A percentile compares a stretch with the other conserved stretches of the same genome.
Evolutionary conservation across 2,797 vertebrate genomes (phyloP).

Genomic region (Tinamus major): DNA sequence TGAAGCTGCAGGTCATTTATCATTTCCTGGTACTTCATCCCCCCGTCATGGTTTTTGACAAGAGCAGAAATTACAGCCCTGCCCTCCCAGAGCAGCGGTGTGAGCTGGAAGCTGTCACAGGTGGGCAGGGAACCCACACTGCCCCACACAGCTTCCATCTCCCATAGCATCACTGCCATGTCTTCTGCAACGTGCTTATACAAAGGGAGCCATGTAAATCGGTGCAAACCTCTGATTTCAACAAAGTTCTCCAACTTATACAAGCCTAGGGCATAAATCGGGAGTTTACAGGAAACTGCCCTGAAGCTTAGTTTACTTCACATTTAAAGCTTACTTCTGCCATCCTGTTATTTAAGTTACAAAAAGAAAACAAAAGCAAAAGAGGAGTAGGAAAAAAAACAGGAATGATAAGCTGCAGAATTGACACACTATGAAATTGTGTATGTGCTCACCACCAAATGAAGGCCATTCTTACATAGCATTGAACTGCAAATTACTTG

Average conservation of each 20-base stretch:
- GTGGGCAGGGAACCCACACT: background rate
- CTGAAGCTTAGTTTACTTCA: constrained; percentile 24
- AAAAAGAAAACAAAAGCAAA: background rate
- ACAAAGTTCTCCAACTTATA: background rate
- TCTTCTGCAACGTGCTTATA: constrained; percentile 60
- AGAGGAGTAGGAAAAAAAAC: background rate
- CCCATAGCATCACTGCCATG: constrained; percentile 4
- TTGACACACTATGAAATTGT: background rate
- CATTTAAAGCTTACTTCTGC: background rate
- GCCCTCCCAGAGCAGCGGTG: background rate
- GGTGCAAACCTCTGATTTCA: constrained; percentile 37
- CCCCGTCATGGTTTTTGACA: background rate
- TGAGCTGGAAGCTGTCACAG: constrained; percentile 12
- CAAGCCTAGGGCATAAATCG: constrained; percentile 25
- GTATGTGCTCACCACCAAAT: background rate
- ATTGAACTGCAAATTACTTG: background rate
- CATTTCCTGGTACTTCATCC: background rate
- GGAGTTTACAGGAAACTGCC: constrained; percentile 50
- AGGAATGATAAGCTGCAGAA: background rate
- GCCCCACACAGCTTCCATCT: constrained; percentile 24
- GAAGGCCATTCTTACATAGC: background rate
- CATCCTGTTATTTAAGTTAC: background rate
- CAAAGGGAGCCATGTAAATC: constrained; percentile 46
- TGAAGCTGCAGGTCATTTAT: constrained; percentile 24
- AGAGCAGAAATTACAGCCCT: background rate